Conservation (phyloP, 2,797 vertebrate species). For the Oreochromis mossambicus region DNA sequence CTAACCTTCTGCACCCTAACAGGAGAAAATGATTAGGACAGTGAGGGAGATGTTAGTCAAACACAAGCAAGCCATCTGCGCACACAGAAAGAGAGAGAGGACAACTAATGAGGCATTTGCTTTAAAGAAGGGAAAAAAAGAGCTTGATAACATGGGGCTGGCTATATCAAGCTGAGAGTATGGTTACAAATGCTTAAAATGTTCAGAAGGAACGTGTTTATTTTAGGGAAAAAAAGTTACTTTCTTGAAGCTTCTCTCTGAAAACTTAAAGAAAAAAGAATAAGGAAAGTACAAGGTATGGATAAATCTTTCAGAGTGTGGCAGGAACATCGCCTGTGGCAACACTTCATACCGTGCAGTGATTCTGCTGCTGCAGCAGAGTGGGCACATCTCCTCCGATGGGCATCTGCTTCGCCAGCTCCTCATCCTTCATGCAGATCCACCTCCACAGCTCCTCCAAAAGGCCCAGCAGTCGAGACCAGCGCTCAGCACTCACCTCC, state of each 20-base stretch:
- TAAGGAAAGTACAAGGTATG: background rate
- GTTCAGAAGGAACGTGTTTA: background rate
- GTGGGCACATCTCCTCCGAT: constrained; percentile 92
- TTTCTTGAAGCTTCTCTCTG: background rate
- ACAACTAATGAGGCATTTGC: background rate
- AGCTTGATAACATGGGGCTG: background rate
- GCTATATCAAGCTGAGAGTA: background rate
- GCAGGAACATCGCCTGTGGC: background rate
- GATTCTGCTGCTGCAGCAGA: constrained; percentile 89
- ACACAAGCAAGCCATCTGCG: background rate
- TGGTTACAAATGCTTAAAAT: background rate
- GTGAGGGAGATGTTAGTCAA: background rate
- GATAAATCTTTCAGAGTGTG: background rate
- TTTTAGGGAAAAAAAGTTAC: background rate
- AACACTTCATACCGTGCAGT: constrained; percentile 76
- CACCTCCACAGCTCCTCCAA: constrained; percentile 94
- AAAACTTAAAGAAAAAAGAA: background rate
- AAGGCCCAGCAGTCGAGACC: constrained; percentile 86
- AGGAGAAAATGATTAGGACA: background rate
- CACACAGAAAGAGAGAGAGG: fast-evolving
- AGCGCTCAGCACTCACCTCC: constrained; percentile 94
- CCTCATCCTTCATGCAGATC: constrained; percentile 91
- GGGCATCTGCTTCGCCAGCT: constrained; percentile 94
- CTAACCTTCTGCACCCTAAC: background rate
- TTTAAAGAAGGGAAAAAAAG: fast-evolving